These are phyloP conservation scores for Chelonia mydas DNA, from an alignment of 2,797 vertebrate species.

Conservation along the genomic window DNA sequence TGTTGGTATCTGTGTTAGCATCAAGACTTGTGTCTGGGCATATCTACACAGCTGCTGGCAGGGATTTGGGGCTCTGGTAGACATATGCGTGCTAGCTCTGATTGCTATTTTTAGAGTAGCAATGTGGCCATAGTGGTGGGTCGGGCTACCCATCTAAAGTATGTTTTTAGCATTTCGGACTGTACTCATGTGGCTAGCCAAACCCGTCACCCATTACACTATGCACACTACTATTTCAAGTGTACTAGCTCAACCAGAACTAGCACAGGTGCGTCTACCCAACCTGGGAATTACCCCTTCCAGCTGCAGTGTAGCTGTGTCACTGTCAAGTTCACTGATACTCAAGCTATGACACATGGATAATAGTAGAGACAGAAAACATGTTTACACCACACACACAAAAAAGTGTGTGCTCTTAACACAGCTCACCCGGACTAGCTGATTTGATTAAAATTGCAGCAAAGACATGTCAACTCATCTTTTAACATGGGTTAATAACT, in stretches of 20 bases:
- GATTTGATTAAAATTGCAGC: no score
- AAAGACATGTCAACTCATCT: no score
- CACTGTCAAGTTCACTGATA: neutral
- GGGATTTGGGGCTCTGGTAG: neutral
- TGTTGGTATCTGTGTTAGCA: neutral
- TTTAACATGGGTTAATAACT: no score
- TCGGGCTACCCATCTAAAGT: neutral
- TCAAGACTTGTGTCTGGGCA: neutral
- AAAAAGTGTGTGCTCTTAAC: no score
- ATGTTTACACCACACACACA: no score
- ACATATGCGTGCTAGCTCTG: neutral
- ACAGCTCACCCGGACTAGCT: no score
- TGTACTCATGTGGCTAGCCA: neutral
- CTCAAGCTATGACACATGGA: neutral
- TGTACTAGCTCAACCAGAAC: neutral
- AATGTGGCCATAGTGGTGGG: neutral
- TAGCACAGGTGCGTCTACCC: neutral
- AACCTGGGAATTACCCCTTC: neutral
- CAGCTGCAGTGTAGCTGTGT: neutral
- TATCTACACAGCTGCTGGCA: neutral
- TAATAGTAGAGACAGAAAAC: neutral
- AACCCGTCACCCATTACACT: neutral
- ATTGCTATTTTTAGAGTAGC: neutral
- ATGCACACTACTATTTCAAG: neutral
- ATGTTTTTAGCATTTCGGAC: neutral